A percentile compares a stretch with the other conserved stretches of the same genome.
These are phyloP conservation scores for Agrypnus murinus DNA, from an alignment of 2,888 invertebrate species.

Conservation along the genomic window DNA sequence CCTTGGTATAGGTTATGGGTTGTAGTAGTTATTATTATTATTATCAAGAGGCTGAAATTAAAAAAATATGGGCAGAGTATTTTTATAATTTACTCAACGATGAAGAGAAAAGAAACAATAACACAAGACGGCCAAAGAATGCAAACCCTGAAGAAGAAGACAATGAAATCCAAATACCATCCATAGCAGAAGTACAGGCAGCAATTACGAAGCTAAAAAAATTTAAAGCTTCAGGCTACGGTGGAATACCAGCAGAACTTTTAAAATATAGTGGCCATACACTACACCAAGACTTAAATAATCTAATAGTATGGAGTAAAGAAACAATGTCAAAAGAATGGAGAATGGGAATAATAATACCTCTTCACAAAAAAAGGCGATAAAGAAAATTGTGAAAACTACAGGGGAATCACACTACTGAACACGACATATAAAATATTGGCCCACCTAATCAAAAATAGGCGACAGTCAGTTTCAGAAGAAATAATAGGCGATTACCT, in stretches of 20 bases:
- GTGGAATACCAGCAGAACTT: no score
- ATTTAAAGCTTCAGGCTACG: background rate
- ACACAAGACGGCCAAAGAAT: background rate
- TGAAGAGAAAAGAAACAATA: background rate
- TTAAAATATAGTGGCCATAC: background rate
- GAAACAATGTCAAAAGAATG: background rate
- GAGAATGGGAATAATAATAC: conserved; percentile 2
- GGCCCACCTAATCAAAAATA: no score
- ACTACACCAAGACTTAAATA: background rate
- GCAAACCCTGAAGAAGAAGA: no score
- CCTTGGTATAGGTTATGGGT: no score
- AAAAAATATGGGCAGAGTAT: conserved; percentile 3
- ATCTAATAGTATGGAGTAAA: background rate
- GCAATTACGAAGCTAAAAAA: no score
- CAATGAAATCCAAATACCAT: background rate
- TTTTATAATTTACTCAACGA: background rate
- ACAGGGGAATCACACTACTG: no score
- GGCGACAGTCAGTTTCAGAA: no score
- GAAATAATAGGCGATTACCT: no score
- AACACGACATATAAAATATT: no score
- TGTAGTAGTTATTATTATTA: no score
- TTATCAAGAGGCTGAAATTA: background rate
- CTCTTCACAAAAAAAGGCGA: background rate
- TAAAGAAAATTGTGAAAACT: no score
- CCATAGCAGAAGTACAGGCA: no score